Conservation (phyloP, 1,140 invertebrate species). For the Anoplolepis gracilipes region DNA sequence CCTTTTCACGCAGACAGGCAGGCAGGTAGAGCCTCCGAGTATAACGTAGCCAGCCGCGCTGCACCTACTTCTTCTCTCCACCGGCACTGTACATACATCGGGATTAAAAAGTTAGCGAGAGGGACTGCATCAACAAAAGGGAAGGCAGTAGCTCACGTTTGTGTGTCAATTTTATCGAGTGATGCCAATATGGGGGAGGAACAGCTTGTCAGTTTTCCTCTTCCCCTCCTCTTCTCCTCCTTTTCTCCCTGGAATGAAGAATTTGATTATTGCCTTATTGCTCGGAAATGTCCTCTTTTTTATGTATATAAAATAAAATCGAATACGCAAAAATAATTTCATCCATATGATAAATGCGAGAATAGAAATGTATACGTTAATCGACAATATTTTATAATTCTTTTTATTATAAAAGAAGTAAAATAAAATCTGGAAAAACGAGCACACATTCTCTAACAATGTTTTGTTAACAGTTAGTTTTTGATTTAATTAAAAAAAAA, state of each 20-base stretch:
- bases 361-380: not conserved
- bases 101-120: constrained; percentile 73
- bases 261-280: constrained; percentile 11
- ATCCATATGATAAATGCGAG: not conserved
- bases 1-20: constrained; percentile 68
- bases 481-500: not conserved
- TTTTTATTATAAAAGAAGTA: not conserved
- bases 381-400: not conserved
- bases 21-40: constrained; percentile 71
- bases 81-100: constrained; percentile 28
- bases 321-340: not conserved
- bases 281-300: not conserved
- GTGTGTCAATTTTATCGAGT: constrained; percentile 69
- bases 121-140: constrained; percentile 66
- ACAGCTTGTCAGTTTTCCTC: constrained; percentile 19
- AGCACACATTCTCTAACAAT: not conserved
- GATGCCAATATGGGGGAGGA: not conserved
- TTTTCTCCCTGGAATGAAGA: not conserved
- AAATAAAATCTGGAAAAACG: not conserved
- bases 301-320: not conserved
- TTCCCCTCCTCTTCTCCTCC: not conserved
- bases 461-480: not conserved
- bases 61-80: not conserved
- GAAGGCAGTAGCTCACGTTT: constrained; percentile 63
- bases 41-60: constrained; percentile 77